These are phyloP conservation scores for Procambarus clarkii DNA, from an alignment of 1,140 invertebrate species.

Conservation along the genomic window DNA sequence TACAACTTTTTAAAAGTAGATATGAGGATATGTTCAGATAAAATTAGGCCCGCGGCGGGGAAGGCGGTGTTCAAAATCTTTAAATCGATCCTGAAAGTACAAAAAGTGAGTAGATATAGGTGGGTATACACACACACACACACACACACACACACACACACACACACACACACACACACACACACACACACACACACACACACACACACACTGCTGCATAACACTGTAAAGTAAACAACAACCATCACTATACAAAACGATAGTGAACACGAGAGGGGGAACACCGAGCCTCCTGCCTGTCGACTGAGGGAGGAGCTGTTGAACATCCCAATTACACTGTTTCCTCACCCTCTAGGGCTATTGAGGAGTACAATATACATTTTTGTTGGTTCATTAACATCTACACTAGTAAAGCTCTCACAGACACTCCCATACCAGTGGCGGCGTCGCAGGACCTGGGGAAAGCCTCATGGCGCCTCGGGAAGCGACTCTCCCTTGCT, in stretches of 20 bases:
- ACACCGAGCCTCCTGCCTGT: not conserved
- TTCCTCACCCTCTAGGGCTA: not conserved
- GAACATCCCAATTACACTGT: no score
- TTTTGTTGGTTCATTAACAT: not conserved
- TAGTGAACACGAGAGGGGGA: not conserved
- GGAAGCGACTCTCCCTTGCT: no score
- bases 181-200: constrained; percentile 21
- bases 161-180: constrained; percentile 4
- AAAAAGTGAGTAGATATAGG: no score
- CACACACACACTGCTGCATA: not conserved
- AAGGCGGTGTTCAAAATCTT: no score
- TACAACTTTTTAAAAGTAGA: no score
- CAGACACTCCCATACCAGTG: not conserved
- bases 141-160: constrained; percentile 13
- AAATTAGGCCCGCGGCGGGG: no score
- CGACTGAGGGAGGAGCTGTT: not conserved
- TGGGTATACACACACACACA: not conserved
- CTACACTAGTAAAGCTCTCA: not conserved
- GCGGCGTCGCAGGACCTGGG: no score
- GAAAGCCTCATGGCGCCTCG: no score
- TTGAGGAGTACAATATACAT: not conserved
- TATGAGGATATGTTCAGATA: no score
- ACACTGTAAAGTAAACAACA: not conserved
- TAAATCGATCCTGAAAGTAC: no score
- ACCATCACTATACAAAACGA: not conserved